Evolutionary conservation across 2,797 vertebrate species (phyloP), one percentile per base, ranked within the genome.

Genomic region (Danio choprae): DNA sequence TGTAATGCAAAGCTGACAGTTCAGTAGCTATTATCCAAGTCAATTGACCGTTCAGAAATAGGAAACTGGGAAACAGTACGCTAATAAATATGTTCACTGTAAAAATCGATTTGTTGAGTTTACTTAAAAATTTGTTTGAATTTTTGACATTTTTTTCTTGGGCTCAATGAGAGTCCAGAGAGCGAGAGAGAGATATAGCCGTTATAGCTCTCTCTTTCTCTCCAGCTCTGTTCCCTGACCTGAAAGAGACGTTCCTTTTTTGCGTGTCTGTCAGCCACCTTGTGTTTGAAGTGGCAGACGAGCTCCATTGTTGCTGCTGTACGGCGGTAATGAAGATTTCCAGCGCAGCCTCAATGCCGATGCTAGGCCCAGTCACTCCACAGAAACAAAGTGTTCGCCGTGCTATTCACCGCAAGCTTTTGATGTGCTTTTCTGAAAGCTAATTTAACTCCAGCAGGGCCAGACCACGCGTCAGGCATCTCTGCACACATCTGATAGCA

Each of bases 231-330:
- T 77, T 71, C 44, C 56, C 76, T 60, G 41, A 71, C 58, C 51
- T 79, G 55, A 81, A 65, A 40, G 51, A 71, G 70, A 72, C 63
- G 13, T 65, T 46, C 7, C 10, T 1, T 64, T 58, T 44, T 63
- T 16, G 22, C 70, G 50, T 41, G 60, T 53, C 71, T 76, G 75
- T 71, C 77, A 79, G 60, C 20, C 58, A 51, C 44, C 44, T 50
- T 62, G 59, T 62, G 73, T 51, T 40, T 63, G 62, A 43, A 22
- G 50, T 59, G 3, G 62, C n/a, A 53, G 18, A 64, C 43, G 16
- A 36, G 63, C 56, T 69, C 72, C 16, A 67, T 81, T 81, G 64
- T 77, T 68, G 16, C 63, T 18, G 10, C 11, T 77, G 63, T 68
- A 38, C 18, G 75, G 6, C 51, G 1, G 16, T 68, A 77, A 77